These are phyloP conservation scores for Ciconia maguari DNA, from an alignment of 2,113 vertebrate genomes.

Conservation along the genomic window DNA sequence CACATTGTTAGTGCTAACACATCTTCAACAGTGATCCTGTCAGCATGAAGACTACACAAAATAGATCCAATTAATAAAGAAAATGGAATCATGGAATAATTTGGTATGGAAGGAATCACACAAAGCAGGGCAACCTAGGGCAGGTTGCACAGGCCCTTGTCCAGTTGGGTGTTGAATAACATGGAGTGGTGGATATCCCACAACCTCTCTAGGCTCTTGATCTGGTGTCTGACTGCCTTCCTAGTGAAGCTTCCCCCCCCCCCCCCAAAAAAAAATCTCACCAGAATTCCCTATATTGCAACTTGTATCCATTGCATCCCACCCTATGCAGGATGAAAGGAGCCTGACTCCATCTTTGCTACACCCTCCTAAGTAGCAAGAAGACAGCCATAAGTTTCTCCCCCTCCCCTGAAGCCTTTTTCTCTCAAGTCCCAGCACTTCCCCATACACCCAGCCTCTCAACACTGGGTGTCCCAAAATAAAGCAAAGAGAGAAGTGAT, in stretches of 20 bases:
- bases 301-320: background rate
- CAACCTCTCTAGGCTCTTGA: background rate
- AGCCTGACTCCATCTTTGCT: background rate
- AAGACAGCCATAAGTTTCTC: background rate
- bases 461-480: background rate
- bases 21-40: background rate
- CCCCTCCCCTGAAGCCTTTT: background rate
- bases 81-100: background rate
- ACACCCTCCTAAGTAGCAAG: background rate
- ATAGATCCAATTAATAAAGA: background rate
- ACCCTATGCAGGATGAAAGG: background rate
- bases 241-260: background rate
- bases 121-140: background rate
- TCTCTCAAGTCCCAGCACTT: background rate
- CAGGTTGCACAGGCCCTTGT: background rate
- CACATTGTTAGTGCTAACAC: background rate
- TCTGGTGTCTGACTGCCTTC: background rate
- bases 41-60: background rate
- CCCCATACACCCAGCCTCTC: background rate
- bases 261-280: fast-evolving
- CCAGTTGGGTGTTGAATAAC: background rate
- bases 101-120: background rate
- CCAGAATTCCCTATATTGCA: background rate
- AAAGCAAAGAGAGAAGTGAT: background rate
- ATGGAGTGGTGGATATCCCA: background rate